Base-by-base conservation (phyloP, 2,797 vertebrate genomes). In the Pantherophis vulpinus region DNA sequence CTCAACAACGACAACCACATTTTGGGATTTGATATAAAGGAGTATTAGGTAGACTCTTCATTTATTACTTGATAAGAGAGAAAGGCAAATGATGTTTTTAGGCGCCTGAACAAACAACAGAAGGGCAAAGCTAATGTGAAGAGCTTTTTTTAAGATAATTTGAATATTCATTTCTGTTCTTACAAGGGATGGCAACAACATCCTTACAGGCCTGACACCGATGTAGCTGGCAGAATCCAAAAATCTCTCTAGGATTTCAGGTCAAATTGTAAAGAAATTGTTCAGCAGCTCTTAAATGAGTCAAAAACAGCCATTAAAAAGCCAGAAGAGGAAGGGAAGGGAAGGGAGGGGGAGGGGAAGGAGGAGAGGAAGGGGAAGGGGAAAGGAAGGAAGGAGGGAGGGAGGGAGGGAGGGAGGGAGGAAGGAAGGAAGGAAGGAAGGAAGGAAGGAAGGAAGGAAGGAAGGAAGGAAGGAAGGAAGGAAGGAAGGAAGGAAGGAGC, bases 141-240 rank as follows among this genome's bases (percentile, higher is more conserved):
- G 37, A 88, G 25, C n/a, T 42, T 47, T 74, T 88, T 42, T 92
- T 92, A 91, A 96, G 95, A 25, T 51, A 61, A 59, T 94, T 95
- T 87, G 87, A 96, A 95, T 93, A 96, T 94, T 87, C 93, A 95
- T 59, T 10, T 86, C 47, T 7, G 23, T 89, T 29, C 87, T 90
- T 0, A 7, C 2, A 90, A 86, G 74, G 56, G n/a, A 42, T 42
- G 74, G 18, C 18, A 79, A 23, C 3, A 20, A 79, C 37, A 79
- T 42, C 37, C 74, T 42, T 5, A 42, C 37, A 79, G 56, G 70
- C 51, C 94, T 90, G 23, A 90, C 92, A 29, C 37, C 1, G 56
- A 60, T n/a, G 90, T 47, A 32, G 2, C 9, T 14, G 63, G 56
- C 0, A 66, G 10, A 79, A 93, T 58, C 10, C 2, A n/a, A 91